Evolutionary conservation across 1,140 invertebrate genomes (phyloP), one percentile per base, ranked within the genome.

Genomic region (Drosophila malerkotliana): DNA sequence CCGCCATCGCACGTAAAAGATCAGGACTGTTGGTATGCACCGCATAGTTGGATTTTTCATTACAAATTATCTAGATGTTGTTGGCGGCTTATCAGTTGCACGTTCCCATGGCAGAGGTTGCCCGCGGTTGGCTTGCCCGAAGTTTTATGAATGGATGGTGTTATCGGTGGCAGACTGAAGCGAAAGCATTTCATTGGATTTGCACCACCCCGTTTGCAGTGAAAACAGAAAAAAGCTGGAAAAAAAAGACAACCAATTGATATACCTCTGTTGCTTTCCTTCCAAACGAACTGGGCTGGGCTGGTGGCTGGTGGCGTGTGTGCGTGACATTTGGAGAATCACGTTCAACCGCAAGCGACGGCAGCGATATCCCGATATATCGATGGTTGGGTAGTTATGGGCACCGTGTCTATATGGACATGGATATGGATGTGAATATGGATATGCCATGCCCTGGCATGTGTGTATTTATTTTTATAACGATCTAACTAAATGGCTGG

Each of bases 241-340:
- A n/a, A 18, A 56, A 58, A 12, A 48, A 62, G 39, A 63, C 63
- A 67, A 64, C 59, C 52, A 67, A 67, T 63, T 69, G 52, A 59
- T 79, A 63, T 74, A 74, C 76, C 55, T 57, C 61, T 24, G 34
- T 58, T 66, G 48, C 12, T 57, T 67, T 67, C 64, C 45, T 41
- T 64, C 61, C 63, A 52, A 21, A 21, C 21, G 18, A 1, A 9
- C 8, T 5, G 14, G 41, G 6, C n/a, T 45, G 21, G 2, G 3
- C 14, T 45, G 7, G 7, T 52, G 63, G 26, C 59, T 45, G 7
- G 7, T 52, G 63, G 26, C 59, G 60, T 64, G 48, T 71, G 77
- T 73, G 79, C 84, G 84, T 89, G 84, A 89, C 83, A 89, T 89
- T 78, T 88, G 61, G 49, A 75, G 79, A 87, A 88, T 88, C 84